phyloP scores from a whole-genome alignment of 2,888 invertebrate genomes.

The Diaphora mendica region DNA sequence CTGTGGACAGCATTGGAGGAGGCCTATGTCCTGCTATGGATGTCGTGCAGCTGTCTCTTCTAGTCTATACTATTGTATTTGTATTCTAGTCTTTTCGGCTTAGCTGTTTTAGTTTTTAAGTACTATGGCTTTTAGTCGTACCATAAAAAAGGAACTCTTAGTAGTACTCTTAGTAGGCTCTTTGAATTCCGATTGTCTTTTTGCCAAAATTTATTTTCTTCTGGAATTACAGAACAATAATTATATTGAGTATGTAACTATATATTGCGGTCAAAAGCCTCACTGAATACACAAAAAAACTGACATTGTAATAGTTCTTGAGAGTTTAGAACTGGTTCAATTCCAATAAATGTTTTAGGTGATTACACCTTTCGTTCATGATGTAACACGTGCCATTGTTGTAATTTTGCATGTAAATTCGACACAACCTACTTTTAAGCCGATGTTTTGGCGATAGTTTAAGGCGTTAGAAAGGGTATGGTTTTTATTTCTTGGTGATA shows the following conservation, averaged over 20 bases:
- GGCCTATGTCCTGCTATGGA: too few relatives aligned
- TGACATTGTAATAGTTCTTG: constrained; percentile 6
- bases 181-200: not conserved
- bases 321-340: not conserved
- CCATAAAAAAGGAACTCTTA: too few relatives aligned
- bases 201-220: not conserved
- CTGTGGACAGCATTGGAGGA: too few relatives aligned
- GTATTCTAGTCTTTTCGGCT: too few relatives aligned
- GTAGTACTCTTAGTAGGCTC: not conserved
- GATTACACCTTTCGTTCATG: not conserved
- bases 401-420: constrained; percentile 36
- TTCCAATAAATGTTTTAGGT: constrained; percentile 6
- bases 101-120: not conserved
- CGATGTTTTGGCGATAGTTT: constrained; percentile 16
- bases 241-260: not conserved
- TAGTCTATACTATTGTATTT: too few relatives aligned
- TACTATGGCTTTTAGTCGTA: not conserved
- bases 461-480: not conserved
- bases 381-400: constrained; percentile 8
- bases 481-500: not conserved
- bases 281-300: not conserved
- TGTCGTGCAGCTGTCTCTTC: too few relatives aligned
- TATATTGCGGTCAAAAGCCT: too few relatives aligned
- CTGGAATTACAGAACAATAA: not conserved
- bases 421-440: constrained; percentile 24